Evolutionary conservation across 1,140 invertebrate species (phyloP).

Genomic region (Conopomorpha cramerella): DNA sequence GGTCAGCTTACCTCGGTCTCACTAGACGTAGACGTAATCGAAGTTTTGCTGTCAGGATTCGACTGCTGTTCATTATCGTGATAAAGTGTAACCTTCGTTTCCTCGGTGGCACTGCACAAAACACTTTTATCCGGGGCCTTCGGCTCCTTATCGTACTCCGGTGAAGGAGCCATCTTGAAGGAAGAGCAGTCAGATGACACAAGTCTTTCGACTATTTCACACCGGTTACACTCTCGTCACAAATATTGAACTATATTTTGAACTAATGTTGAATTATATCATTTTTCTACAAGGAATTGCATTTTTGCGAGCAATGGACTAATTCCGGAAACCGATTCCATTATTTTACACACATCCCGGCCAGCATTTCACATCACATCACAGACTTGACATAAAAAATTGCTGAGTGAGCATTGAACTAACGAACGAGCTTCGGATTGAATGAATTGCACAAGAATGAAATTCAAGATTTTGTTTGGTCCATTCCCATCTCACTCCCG

Average conservation of each 20-base stretch:
- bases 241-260: too few species aligned
- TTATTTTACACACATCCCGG: slow-evolving; percentile 50
- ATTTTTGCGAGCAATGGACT: too few species aligned
- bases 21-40: slow-evolving; percentile 17
- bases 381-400: too few species aligned
- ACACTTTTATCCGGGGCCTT: slow-evolving; percentile 68
- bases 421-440: too few species aligned
- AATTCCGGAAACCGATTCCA: slow-evolving; percentile 35
- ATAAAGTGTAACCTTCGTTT: slow-evolving; percentile 34
- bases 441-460: too few species aligned
- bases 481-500: too few species aligned
- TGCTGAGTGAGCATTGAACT: too few species aligned
- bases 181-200: slow-evolving; percentile 60
- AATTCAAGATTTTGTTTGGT: too few species aligned
- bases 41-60: slow-evolving; percentile 32
- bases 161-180: slow-evolving; percentile 72
- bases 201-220: slow-evolving; percentile 57
- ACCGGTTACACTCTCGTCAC: slow-evolving; percentile 39
- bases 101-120: slow-evolving; percentile 40
- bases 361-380: too few species aligned
- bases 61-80: slow-evolving; percentile 33
- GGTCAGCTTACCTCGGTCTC: slow-evolving; percentile 44
- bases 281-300: too few species aligned
- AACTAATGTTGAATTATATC: too few species aligned
- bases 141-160: slow-evolving; percentile 71